Percentiles rank a stretch among this genome's conserved stretches.
Evolutionary conservation across 2,888 invertebrate species (phyloP).

Genomic region (Villa cingulata): DNA sequence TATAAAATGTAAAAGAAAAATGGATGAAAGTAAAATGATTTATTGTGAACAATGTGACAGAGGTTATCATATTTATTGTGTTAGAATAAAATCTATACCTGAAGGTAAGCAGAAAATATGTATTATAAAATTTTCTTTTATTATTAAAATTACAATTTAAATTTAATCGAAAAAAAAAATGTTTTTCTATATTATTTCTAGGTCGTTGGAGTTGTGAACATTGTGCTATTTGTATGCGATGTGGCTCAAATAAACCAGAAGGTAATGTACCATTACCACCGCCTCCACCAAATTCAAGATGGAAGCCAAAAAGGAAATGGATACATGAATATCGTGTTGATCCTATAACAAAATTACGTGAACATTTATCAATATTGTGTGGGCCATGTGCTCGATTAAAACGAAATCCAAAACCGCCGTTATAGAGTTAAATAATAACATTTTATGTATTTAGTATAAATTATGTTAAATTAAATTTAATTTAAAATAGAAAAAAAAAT

Average conservation of each 20-base stretch:
- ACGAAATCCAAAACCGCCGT: background rate
- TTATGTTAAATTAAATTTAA: too few species aligned
- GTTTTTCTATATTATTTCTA: slow-evolving; percentile 19
- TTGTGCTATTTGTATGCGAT: slow-evolving; percentile 56
- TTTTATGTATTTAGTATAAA: too few species aligned
- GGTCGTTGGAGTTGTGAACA: slow-evolving; percentile 78
- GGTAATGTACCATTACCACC: slow-evolving; percentile 25
- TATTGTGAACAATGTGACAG: slow-evolving; percentile 91
- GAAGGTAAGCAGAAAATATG: slow-evolving; percentile 49
- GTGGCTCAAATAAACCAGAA: slow-evolving; percentile 42
- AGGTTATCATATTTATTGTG: slow-evolving; percentile 87
- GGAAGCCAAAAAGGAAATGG: slow-evolving; percentile 25
- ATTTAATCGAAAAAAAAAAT: background rate
- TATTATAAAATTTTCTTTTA: background rate
- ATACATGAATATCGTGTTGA: slow-evolving; percentile 33
- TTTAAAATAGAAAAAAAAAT: too few species aligned
- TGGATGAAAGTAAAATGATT: slow-evolving; percentile 81
- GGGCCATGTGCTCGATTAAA: slow-evolving; percentile 33
- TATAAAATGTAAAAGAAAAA: slow-evolving; percentile 65
- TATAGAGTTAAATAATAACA: background rate
- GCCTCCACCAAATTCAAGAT: slow-evolving; percentile 34
- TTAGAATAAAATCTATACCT: slow-evolving; percentile 65
- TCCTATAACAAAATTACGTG: slow-evolving; percentile 31
- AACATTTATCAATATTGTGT: slow-evolving; percentile 44
- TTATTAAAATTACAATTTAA: background rate